Evolutionary conservation across 2,888 invertebrate species (phyloP), one percentile per base, ranked within the genome.

Genomic region (Leptopterna dolabrata): DNA sequence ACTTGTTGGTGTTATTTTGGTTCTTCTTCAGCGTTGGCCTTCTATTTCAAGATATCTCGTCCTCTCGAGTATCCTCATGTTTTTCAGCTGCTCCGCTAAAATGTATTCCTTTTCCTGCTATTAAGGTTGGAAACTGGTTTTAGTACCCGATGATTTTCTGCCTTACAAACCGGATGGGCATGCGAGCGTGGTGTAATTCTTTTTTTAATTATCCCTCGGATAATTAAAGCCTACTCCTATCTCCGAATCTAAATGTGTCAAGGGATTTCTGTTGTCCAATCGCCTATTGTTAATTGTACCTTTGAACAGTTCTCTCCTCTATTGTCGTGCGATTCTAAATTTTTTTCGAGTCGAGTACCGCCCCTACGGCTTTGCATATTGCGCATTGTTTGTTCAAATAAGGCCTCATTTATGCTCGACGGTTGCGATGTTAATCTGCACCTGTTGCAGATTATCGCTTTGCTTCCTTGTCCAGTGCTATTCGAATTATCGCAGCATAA

Each of bases 231-330:
- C 81, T 30, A 29, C 81, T 55, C 81, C 27, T 81, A 81, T 81
- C 81, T 27, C 36, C 51, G n/a, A 55, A 81, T 81, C 81, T 81
- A 81, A 81, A 81, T 81, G 81, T 81, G 81, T 81, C 81, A 81
- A 81, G 81, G 81, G 81, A 55, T 55, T 51, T 81, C 55, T 81
- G 81, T 81, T 81, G 81, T 55, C 81, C 81, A 81, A 81, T 55
- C 29, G 55, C 81, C 81, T 81, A 81, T 81, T 81, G 81, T 81
- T 81, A 55, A 55, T 51, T 55, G 81, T 78, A 43, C 78, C 16
- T 81, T 78, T 81, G 51, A 81, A 81, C 36, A 29, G 51, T 55
- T 81, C 81, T 47, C 81, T 27, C 16, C 30, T 51, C 81, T 43
- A 78, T 78, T 78, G 55, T 81, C 55, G 55, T 43, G 30, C 43